These are phyloP conservation scores for Stegastes partitus DNA, from an alignment of 2,113 vertebrate species.

Conservation along the genomic window DNA sequence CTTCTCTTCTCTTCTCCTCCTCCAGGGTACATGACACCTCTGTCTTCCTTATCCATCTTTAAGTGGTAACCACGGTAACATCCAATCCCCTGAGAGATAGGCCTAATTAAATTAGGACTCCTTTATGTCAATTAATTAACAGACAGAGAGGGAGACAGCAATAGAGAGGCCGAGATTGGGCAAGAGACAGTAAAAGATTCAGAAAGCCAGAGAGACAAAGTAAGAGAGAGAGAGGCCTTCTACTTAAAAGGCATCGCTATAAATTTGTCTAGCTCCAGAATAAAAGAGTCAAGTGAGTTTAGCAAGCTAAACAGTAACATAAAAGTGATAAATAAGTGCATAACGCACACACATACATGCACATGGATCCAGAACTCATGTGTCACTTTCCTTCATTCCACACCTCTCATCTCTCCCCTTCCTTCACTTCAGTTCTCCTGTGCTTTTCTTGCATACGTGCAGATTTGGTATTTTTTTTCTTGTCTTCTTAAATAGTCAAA, in stretches of 20 bases:
- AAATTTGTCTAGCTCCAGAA: slow-evolving; percentile 40
- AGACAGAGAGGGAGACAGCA: slow-evolving; percentile 69
- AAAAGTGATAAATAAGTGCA: slow-evolving; percentile 1
- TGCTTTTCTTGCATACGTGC: neutral
- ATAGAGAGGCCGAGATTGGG: slow-evolving; percentile 65
- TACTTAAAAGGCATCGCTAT: slow-evolving; percentile 33
- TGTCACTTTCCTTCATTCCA: neutral
- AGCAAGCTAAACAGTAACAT: slow-evolving; percentile 36
- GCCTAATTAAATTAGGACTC: slow-evolving; percentile 88
- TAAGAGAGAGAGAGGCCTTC: slow-evolving; percentile 18
- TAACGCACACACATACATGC: neutral
- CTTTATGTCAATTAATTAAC: slow-evolving; percentile 91
- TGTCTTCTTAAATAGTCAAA: neutral
- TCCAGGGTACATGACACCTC: slow-evolving; percentile 75
- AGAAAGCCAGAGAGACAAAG: slow-evolving; percentile 38
- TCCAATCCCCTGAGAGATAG: slow-evolving; percentile 85
- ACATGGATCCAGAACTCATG: neutral
- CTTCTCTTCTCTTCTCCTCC: slow-evolving; percentile 46
- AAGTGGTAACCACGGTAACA: slow-evolving; percentile 86
- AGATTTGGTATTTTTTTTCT: neutral
- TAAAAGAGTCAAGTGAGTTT: slow-evolving; percentile 27
- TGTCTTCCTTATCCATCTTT: slow-evolving; percentile 83
- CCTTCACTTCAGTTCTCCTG: neutral
- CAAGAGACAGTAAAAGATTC: slow-evolving; percentile 50
- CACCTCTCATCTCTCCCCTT: neutral